Evolutionary conservation across 2,797 vertebrate genomes (phyloP).

Genomic region (Podargus strigoides): DNA sequence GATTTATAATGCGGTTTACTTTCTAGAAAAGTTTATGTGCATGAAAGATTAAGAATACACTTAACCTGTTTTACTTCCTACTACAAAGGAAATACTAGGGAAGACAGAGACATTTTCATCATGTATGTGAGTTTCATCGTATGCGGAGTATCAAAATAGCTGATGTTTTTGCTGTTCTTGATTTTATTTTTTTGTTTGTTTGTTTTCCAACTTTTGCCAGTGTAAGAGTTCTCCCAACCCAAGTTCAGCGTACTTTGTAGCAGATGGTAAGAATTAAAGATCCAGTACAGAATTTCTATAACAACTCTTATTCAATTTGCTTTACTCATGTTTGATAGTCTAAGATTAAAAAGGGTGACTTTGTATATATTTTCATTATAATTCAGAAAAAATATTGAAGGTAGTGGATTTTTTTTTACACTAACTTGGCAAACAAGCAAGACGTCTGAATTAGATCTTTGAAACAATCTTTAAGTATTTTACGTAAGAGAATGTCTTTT

Average conservation of each 20-base stretch:
- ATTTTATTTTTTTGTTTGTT: neutral
- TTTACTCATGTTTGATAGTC: neutral
- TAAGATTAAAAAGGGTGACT: neutral
- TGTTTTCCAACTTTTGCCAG: neutral
- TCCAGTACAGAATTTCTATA: neutral
- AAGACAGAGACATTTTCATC: neutral
- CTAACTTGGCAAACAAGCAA: neutral
- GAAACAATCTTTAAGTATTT: neutral
- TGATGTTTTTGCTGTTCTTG: neutral
- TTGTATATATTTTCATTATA: neutral
- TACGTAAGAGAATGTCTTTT: neutral
- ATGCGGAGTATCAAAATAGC: neutral
- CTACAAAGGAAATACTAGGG: neutral
- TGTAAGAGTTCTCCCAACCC: neutral
- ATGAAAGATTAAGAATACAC: neutral
- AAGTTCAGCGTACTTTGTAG: neutral
- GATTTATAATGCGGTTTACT: neutral
- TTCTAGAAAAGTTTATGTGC: neutral
- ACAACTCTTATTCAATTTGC: neutral
- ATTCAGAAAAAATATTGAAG: neutral
- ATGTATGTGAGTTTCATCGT: neutral
- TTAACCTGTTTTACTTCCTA: neutral
- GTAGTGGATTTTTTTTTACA: neutral
- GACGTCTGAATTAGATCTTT: constrained; percentile 36
- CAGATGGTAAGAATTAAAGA: neutral